Conservation (phyloP, 2,113 vertebrate species). For the Montifringilla adamsi region DNA sequence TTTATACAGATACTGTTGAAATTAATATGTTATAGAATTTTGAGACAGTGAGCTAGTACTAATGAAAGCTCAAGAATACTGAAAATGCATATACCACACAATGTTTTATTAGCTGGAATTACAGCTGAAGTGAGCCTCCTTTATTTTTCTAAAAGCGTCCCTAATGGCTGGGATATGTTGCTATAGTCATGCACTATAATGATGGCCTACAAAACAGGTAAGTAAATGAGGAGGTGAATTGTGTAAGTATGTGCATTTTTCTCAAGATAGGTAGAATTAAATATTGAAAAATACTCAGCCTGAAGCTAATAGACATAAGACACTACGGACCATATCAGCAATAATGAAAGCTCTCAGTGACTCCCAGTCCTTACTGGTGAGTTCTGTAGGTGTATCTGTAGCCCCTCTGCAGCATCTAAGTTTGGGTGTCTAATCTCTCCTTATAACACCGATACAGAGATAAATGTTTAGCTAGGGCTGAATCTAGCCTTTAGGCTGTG, state of each 20-base stretch:
- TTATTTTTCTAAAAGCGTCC: background rate
- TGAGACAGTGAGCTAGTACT: background rate
- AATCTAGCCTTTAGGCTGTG: background rate
- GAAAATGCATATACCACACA: background rate
- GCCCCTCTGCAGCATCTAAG: background rate
- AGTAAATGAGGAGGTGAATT: background rate
- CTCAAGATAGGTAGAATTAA: background rate
- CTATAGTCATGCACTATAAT: background rate
- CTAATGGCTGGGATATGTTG: background rate
- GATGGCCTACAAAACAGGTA: background rate
- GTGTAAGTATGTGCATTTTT: background rate
- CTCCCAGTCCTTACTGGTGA: background rate
- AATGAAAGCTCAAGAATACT: background rate
- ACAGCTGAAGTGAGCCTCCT: background rate
- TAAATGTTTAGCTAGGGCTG: background rate
- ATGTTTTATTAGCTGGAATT: background rate
- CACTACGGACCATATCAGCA: background rate
- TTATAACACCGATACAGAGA: background rate
- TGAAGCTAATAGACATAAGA: background rate
- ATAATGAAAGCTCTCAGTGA: background rate
- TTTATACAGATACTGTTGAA: background rate
- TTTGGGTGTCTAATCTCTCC: background rate
- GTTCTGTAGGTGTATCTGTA: background rate
- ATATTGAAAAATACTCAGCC: background rate
- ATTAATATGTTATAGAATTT: background rate